Evolutionary conservation across 2,797 vertebrate genomes (phyloP).

Genomic region (Antrozous pallidus): DNA sequence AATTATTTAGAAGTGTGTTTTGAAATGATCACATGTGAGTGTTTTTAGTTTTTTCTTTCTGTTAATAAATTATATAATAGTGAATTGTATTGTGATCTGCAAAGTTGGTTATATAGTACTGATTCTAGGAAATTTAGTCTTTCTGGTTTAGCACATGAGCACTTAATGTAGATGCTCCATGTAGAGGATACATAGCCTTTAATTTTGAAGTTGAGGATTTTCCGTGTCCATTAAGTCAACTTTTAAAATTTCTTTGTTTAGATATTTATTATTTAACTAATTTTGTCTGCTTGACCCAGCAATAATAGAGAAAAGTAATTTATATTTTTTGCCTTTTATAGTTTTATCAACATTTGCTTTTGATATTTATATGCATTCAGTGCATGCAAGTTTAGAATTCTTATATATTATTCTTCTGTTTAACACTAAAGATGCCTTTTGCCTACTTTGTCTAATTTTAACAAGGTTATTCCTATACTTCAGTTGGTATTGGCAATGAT

Average conservation of each 20-base stretch:
- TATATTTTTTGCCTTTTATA: neutral
- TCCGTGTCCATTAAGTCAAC: neutral
- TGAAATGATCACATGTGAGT: neutral
- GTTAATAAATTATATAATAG: neutral
- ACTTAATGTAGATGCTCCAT: neutral
- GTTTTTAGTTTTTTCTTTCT: neutral
- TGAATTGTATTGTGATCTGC: neutral
- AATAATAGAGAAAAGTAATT: neutral
- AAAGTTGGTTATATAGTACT: neutral
- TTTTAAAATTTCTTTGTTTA: neutral
- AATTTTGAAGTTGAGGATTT: neutral
- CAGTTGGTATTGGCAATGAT: neutral
- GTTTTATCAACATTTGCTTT: neutral
- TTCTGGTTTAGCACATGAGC: neutral
- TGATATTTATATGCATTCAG: neutral
- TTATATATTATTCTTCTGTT: neutral
- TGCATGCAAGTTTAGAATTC: neutral
- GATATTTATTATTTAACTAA: neutral
- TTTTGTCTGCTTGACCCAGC: neutral
- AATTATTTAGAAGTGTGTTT: neutral
- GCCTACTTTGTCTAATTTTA: neutral
- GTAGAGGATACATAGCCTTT: neutral
- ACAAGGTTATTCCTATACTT: neutral
- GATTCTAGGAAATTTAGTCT: neutral
- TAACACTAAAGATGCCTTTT: neutral